Base-by-base conservation (phyloP, 2,888 invertebrate genomes). In the Dyspetes luteomarginatus region DNA sequence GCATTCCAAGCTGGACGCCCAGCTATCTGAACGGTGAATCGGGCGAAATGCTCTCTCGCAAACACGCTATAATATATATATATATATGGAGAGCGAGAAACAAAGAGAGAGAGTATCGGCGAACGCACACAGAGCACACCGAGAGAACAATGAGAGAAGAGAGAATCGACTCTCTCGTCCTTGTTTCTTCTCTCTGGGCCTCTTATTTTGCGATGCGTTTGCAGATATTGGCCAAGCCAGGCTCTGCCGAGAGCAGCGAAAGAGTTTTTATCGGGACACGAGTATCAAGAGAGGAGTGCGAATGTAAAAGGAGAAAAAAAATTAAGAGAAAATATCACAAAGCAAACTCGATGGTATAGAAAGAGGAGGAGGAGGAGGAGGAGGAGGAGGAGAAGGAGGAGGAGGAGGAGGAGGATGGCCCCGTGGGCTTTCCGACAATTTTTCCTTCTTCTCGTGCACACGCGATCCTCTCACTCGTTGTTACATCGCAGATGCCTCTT, bases 261-360 rank as follows among this genome's bases (percentile, higher is more conserved):
- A 76, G 68, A 81, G 62, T 77, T 80, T n/a, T 76, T 81, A 76
- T 76, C 76, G 76, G 56, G 56, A 56, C 73, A 56, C 68, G 81
- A 81, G 76, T 76, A 81, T 81, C 81, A 76, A 65, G 67, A 68
- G 71, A 64, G 48, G 68, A 77, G 76, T 73, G 81, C 81, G 68
- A 81, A 76, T 56, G 56, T 30, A 48, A 72, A 62, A 72, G 60
- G 26, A 58, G 56, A 72, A 52, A 30, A 22, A 71, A 17, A 55
- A 30, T 22, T 15, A 43, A 22, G 28, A 19, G 15, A 19, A 68
- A 50, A 76, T 52, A 77, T 75, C 48, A 68, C 50, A 56, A 56
- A 73, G 67, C 72, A 72, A 68, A 28, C 64, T 64, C 75, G 56
- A 36, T 28, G n/a, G 12, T 12, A 15, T 71, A 24, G 7, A 22